phyloP scores from a whole-genome alignment of 2,113 vertebrate genomes.

The Pseudonaja textilis region DNA sequence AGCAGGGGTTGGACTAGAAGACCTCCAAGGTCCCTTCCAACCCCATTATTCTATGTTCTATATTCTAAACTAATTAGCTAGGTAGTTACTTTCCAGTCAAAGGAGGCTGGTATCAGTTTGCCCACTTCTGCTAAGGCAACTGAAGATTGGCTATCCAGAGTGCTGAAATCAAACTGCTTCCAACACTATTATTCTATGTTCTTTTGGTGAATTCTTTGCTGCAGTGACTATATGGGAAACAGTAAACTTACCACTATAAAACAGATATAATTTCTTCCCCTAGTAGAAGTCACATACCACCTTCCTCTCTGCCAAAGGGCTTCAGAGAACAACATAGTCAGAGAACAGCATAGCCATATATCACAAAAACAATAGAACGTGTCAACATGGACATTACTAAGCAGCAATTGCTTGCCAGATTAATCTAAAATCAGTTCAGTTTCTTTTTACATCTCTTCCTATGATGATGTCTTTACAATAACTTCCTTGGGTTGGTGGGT shows the following conservation, averaged over 20 bases:
- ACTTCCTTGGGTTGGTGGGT: background rate
- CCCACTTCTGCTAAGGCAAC: background rate
- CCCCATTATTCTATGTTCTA: background rate
- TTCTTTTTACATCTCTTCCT: constrained; percentile 25
- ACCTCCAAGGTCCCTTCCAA: background rate
- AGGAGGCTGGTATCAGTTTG: background rate
- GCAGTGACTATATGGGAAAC: background rate
- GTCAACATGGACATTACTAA: background rate
- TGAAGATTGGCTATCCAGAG: background rate
- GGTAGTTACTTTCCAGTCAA: background rate
- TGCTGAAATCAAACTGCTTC: background rate
- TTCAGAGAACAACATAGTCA: background rate
- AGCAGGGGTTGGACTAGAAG: background rate
- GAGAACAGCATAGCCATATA: constrained; percentile 15
- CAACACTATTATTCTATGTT: background rate
- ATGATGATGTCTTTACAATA: background rate
- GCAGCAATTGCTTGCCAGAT: background rate
- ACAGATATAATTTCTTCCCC: background rate
- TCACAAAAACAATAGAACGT: background rate
- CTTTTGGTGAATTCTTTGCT: background rate
- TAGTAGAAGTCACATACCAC: too few relatives aligned
- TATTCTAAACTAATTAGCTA: background rate
- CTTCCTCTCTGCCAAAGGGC: background rate
- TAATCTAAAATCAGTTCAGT: constrained; percentile 38
- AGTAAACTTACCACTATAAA: background rate